Evolutionary conservation across 53 echinoderm and acorn worm species (phyloP), one percentile per base, ranked within the genome.

Genomic region (Antedon mediterranea): DNA sequence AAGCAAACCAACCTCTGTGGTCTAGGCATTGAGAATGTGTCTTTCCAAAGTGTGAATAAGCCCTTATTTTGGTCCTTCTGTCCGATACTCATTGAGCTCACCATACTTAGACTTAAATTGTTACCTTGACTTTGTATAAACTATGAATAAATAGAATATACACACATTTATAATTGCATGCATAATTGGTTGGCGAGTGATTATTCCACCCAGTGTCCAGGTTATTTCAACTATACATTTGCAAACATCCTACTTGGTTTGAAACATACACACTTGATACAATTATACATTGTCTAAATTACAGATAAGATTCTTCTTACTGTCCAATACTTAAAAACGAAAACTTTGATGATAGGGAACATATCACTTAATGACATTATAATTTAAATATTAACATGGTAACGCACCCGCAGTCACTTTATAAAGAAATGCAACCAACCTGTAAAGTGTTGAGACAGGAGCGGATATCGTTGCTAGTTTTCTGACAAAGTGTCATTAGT

Each of bases 1-100:
- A 73, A 32, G 9, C 27, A 41, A 33, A 81, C 85, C 79, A 75
- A 97, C 98, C 90, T 97, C 72, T 97, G 88, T n/a, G 87, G 78
- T 72, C 86, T 86, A 3, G 98, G 98, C 18, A 97, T 84, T 32
- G 89, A 83, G 75, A 97, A 97, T 32, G 92, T 90, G 23, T 97
- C 92, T 72, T 97, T 92, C 98, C 98, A 97, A 11, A 92, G 87
- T 6, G 92, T 75, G 80, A 86, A 97, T 42, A 97, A 84, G 41
- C 98, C 92, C 82, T 97, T 97, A 77, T 97, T 88, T 76, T 89
- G 84, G 83, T 97, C 98, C 72, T 97, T 97, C 81, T 97, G 92
- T 0, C 98, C 98, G 0, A 97, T 76, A 71, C 77, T 92, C 75
- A 97, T 41, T 8, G 90, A 90, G 75, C 90, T 88, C 8, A 97